A percentile compares a stretch with the other conserved stretches of the same genome.
phyloP scores from a whole-genome alignment of 2,888 invertebrate genomes.

The Pharmacophagus antenor region DNA sequence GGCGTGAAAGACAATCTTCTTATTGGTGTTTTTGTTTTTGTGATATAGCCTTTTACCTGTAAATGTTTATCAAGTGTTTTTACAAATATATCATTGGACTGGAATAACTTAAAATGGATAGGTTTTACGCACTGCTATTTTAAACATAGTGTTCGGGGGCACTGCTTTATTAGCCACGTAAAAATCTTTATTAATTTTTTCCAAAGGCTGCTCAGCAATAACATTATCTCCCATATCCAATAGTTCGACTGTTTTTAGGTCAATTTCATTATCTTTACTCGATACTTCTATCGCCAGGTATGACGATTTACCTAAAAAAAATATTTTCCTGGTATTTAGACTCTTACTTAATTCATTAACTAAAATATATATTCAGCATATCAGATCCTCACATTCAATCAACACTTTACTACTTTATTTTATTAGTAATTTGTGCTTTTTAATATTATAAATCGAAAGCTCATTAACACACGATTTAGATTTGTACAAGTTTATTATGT shows the following conservation, averaged over 20 bases:
- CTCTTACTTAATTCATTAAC: no score
- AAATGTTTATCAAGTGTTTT: conserved; percentile 25
- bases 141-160: conserved; percentile 47
- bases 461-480: no score
- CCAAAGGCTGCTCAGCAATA: conserved; percentile 39
- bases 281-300: conserved; percentile 47
- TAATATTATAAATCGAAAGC: no score
- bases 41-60: conserved; percentile 47
- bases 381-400: no score
- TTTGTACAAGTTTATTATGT: no score
- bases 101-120: conserved; percentile 29
- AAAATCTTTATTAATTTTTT: conserved; percentile 39
- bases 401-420: no score
- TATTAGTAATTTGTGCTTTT: no score
- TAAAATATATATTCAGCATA: no score
- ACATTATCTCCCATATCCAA: conserved; percentile 42
- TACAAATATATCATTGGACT: background rate
- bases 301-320: conserved; percentile 43
- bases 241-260: conserved; percentile 42
- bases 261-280: conserved; percentile 39
- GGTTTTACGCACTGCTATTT: conserved; percentile 40
- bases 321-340: background rate
- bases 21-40: conserved; percentile 37
- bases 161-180: conserved; percentile 44
- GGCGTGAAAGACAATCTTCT: conserved; percentile 43